These are phyloP conservation scores for Ptilodon capucinus DNA, from an alignment of 2,888 invertebrate genomes.

Conservation along the genomic window DNA sequence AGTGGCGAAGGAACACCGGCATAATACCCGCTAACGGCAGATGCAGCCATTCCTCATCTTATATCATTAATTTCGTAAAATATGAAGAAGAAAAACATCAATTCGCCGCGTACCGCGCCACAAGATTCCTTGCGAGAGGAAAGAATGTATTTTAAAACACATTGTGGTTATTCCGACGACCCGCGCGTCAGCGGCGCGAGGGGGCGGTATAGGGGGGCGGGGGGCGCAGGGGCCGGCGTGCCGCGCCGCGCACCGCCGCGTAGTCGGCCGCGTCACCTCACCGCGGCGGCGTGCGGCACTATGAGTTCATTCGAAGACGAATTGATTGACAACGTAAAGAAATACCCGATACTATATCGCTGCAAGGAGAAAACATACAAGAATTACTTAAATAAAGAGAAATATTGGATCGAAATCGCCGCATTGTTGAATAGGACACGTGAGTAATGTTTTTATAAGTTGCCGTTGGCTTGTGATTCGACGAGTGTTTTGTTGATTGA, in stretches of 20 bases:
- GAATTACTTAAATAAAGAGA: conserved; percentile 11
- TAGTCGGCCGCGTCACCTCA: conserved; percentile 8
- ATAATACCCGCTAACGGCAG: too few relatives aligned
- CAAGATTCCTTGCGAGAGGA: too few relatives aligned
- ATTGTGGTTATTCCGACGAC: neutral
- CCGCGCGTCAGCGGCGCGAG: neutral
- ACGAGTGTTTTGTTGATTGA: too few relatives aligned
- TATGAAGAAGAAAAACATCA: too few relatives aligned
- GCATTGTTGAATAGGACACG: neutral
- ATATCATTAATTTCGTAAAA: too few relatives aligned
- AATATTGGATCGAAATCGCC: conserved; percentile 17
- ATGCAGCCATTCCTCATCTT: too few relatives aligned
- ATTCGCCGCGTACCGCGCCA: too few relatives aligned
- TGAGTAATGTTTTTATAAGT: neutral
- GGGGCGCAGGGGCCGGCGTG: conserved; percentile 7
- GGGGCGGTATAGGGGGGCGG: neutral
- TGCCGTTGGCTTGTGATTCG: neutral
- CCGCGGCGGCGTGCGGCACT: conserved; percentile 8
- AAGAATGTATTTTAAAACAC: neutral
- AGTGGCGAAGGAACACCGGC: too few relatives aligned
- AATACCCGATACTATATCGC: conserved; percentile 18
- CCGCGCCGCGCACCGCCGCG: conserved; percentile 23
- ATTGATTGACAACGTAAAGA: conserved; percentile 17
- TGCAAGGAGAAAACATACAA: conserved; percentile 10
- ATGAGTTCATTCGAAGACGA: conserved; percentile 17